Evolutionary conservation across 2,113 vertebrate genomes (phyloP), one percentile per base, ranked within the genome.

Genomic region (Phainopepla nitens): DNA sequence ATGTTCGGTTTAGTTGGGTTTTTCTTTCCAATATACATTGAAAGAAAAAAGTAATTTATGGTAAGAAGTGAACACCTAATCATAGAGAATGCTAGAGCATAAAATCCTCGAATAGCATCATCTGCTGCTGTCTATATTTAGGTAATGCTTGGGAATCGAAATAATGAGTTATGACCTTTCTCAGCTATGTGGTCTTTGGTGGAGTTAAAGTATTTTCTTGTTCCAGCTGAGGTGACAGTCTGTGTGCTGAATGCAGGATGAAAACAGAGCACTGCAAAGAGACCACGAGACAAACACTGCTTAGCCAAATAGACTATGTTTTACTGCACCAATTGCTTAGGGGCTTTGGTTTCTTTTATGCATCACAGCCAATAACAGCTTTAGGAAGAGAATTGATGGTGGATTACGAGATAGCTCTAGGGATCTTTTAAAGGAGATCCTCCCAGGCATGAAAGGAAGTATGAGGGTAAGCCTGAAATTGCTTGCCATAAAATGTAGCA

Each of bases 301-400:
- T 87, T 82, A 82, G 66, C 35, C 42, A 62, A 86, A 65, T 22
- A 80, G 50, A 11, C 41, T 76, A 5, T 57, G 54, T 82, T 95
- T 95, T 93, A 91, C 50, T 50, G 47, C 45, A 35, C 31, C 68
- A 47, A 0, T 87, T 80, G 49, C 87, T 82, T 66, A 31, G 54
- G 42, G 81, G 24, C 15, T 94, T 82, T 65, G 20, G n/a, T 87
- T 95, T 94, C 82, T 87, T 94, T 97, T 94, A 94, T 78, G 77
- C 69, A 75, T 94, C 80, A 78, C 39, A 47, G 69, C 83, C 70
- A 95, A 65, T 87, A 96, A 91, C 73, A 72, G 70, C 73, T 96
- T 93, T 87, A 93, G 78, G 49, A 91, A 89, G 65, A 61, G 66
- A 91, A 93, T 69, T 87, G 81, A 93, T 87, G 66, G 81, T 53